Percentiles rank a stretch among this genome's conserved stretches.
Conservation (phyloP, 53 echinoderm and acorn worm species). For the Patiria pectinifera region DNA sequence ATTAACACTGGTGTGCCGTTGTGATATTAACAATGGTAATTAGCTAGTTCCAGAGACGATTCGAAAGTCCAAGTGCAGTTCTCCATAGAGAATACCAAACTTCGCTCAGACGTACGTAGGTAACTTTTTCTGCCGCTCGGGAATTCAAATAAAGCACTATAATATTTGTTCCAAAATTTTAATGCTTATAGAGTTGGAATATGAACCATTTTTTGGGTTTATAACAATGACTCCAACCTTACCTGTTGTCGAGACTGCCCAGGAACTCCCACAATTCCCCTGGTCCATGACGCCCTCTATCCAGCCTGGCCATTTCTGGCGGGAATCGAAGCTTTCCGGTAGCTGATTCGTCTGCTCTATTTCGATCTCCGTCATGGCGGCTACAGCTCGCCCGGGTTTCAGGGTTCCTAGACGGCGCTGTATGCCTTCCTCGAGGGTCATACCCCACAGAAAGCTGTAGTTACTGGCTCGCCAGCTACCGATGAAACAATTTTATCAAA, state of each 20-base stretch:
- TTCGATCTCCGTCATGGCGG: conserved; percentile 70
- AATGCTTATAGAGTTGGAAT: too few relatives aligned
- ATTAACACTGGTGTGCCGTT: too few relatives aligned
- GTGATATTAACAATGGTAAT: too few relatives aligned
- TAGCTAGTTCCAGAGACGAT: too few relatives aligned
- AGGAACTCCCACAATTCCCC: conserved; percentile 91
- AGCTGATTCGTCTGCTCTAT: conserved; percentile 60
- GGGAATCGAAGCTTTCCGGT: conserved; percentile 80
- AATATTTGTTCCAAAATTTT: too few relatives aligned
- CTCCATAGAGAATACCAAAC: too few relatives aligned
- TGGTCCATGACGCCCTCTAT: conserved; percentile 85
- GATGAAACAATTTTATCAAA: too few relatives aligned
- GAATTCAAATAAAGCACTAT: too few relatives aligned
- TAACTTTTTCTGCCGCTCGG: too few relatives aligned
- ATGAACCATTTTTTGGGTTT: too few relatives aligned
- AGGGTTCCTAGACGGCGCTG: conserved; percentile 77
- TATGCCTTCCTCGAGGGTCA: conserved; percentile 77
- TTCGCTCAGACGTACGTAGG: too few relatives aligned
- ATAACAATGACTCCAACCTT: not conserved
- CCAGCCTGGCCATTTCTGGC: conserved; percentile 80
- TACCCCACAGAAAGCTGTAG: conserved; percentile 84
- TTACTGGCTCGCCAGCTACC: conserved; percentile 83
- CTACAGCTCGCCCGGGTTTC: conserved; percentile 65
- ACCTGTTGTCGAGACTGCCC: conserved; percentile 94
- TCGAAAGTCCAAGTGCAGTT: too few relatives aligned